Conservation (phyloP, 1,140 invertebrate genomes). For the Antheraea pernyi region DNA sequence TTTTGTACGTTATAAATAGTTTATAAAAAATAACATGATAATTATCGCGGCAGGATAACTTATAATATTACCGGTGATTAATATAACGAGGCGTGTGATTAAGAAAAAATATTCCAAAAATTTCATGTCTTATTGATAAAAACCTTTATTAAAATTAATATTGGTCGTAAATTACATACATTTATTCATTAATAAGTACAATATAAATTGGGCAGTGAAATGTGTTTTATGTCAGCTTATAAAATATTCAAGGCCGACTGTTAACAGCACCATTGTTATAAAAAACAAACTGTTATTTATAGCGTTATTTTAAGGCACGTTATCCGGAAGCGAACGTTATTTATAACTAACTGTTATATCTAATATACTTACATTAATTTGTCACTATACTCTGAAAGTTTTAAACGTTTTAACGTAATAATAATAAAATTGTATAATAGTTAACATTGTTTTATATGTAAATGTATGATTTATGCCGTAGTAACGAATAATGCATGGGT, state of each 20-base stretch:
- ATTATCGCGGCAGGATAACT: too few species aligned
- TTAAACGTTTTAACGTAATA: neutral
- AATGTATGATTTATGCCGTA: neutral
- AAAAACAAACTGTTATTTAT: neutral
- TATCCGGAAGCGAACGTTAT: constrained; percentile 6
- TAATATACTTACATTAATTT: neutral
- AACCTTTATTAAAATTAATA: neutral
- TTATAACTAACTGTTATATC: constrained; percentile 1
- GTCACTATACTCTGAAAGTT: neutral
- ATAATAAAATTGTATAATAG: neutral
- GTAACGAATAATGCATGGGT: neutral
- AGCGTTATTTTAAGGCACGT: constrained; percentile 11
- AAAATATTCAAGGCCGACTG: neutral
- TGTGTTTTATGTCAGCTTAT: neutral
- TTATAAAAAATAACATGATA: too few species aligned
- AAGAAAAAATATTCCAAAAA: neutral
- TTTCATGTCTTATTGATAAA: neutral
- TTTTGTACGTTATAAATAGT: too few species aligned
- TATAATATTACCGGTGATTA: too few species aligned
- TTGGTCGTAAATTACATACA: constrained; percentile 1
- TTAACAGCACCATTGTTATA: neutral
- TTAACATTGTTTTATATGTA: too few species aligned
- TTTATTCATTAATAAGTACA: constrained; percentile 12
- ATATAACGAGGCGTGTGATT: neutral
- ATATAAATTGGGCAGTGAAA: constrained; percentile 7